Evolutionary conservation across 2,797 vertebrate species (phyloP).

Genomic region (Phrynocephalus guinanensis): DNA sequence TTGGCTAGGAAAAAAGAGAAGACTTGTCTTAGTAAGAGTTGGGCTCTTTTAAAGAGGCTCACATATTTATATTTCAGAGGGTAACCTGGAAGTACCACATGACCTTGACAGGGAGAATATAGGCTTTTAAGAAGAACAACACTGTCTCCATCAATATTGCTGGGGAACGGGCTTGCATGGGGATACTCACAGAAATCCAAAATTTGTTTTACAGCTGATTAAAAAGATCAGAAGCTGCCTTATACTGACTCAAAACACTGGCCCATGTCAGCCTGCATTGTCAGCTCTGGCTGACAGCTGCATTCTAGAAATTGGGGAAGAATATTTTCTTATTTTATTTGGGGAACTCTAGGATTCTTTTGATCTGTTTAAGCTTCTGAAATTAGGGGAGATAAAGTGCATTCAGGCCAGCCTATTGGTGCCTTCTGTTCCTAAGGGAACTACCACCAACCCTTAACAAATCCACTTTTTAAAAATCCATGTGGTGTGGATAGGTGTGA

Average conservation of each 20-base stretch:
- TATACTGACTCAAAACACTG: too few relatives aligned
- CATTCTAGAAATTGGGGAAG: too few relatives aligned
- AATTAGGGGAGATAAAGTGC: too few relatives aligned
- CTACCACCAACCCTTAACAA: not conserved
- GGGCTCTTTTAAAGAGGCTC: not conserved
- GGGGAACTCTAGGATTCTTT: too few relatives aligned
- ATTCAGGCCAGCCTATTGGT: too few relatives aligned
- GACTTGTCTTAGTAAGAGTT: not conserved
- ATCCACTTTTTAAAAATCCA: not conserved
- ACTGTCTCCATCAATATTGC: not conserved
- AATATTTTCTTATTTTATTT: too few relatives aligned
- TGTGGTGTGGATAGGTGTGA: too few relatives aligned
- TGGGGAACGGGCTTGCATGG: not conserved
- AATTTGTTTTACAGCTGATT: not conserved
- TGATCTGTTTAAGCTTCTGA: too few relatives aligned
- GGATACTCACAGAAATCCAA: not conserved
- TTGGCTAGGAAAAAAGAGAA: not conserved
- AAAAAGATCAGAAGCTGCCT: too few relatives aligned
- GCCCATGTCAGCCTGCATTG: too few relatives aligned
- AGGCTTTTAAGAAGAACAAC: too few relatives aligned
- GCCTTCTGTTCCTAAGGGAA: not conserved
- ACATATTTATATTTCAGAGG: not conserved
- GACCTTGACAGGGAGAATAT: not conserved
- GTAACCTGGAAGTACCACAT: not conserved
- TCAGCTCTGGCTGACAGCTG: too few relatives aligned